Evolutionary conservation across 1,140 invertebrate genomes (phyloP), one percentile per base, ranked within the genome.

Genomic region (Dufourea novaeangliae): DNA sequence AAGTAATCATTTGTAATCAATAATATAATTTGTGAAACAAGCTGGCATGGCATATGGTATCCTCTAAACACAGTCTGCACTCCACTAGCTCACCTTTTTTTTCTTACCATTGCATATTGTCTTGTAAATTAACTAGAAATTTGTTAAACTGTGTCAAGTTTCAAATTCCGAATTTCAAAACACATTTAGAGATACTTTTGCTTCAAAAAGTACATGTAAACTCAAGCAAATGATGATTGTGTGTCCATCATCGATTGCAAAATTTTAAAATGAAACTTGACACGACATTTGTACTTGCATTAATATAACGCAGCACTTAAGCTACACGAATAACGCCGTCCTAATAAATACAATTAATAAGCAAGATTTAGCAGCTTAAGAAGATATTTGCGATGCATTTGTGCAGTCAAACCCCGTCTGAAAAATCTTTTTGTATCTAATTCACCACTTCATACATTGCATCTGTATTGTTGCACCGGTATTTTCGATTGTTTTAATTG

Each of bases 41-140:
- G 87, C 88, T 91, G 89, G 88, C 88, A 89, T 90, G 88, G 89
- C 88, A 87, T 91, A 88, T 92, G 90, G 89, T 92, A 92, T 92
- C 92, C 92, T 92, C 92, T 91, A 92, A 92, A 92, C 92, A 92
- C 92, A 92, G 92, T 92, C 91, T 92, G 92, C 92, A 92, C 92
- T 92, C 92, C 92, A 92, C 91, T 92, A 92, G 91, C 89, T 92
- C 89, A 92, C 90, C 90, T 91, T 87, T 89, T 37, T 52, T 82
- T 91, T 90, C 89, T 91, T 91, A 92, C 84, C 85, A 88, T 89
- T 90, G 90, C 84, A 88, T 84, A 79, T 86, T 84, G 76, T 86
- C 78, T 81, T 71, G 80, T 88, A 89, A 90, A 88, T 89, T 88
- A 89, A 90, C 90, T 74, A 88, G 88, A 88, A 84, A 76, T 52